These are phyloP conservation scores for Amphimallon solstitiale DNA, from an alignment of 2,888 invertebrate species.

Conservation along the genomic window DNA sequence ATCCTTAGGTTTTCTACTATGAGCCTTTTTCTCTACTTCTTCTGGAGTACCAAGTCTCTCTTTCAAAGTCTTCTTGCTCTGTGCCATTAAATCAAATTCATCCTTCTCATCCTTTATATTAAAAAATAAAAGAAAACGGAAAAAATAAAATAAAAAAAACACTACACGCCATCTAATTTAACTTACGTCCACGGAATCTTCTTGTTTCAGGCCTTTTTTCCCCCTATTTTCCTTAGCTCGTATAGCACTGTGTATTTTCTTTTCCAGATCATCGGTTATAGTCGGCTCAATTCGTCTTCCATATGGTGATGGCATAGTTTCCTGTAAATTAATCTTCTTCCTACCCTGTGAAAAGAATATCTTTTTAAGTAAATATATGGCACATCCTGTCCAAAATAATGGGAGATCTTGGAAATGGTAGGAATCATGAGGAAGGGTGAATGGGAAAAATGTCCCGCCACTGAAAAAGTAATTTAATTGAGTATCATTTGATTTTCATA, in stretches of 20 bases:
- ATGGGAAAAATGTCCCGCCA: too few relatives aligned
- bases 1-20: constrained; percentile 66
- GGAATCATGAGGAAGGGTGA: too few relatives aligned
- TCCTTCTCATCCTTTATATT: constrained; percentile 66
- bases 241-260: constrained; percentile 78
- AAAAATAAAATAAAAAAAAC: constrained; percentile 34
- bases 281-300: constrained; percentile 76
- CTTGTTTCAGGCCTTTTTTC: constrained; percentile 70
- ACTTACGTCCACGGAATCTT: constrained; percentile 58
- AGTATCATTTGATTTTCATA: too few relatives aligned
- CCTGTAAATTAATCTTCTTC: constrained; percentile 66
- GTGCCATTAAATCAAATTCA: constrained; percentile 73
- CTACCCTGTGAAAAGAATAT: constrained; percentile 50
- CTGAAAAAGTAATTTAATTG: too few relatives aligned
- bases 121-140: constrained; percentile 37
- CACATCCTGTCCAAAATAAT: too few relatives aligned
- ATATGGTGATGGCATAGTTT: constrained; percentile 73
- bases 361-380: too few relatives aligned
- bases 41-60: constrained; percentile 66
- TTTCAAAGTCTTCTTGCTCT: constrained; percentile 67
- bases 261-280: constrained; percentile 80
- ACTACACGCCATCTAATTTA: constrained; percentile 20
- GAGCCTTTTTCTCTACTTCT: constrained; percentile 63
- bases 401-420: too few relatives aligned
- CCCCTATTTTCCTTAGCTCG: constrained; percentile 66